phyloP scores from a whole-genome alignment of 2,888 invertebrate genomes.

The Spisula subtruncata region DNA sequence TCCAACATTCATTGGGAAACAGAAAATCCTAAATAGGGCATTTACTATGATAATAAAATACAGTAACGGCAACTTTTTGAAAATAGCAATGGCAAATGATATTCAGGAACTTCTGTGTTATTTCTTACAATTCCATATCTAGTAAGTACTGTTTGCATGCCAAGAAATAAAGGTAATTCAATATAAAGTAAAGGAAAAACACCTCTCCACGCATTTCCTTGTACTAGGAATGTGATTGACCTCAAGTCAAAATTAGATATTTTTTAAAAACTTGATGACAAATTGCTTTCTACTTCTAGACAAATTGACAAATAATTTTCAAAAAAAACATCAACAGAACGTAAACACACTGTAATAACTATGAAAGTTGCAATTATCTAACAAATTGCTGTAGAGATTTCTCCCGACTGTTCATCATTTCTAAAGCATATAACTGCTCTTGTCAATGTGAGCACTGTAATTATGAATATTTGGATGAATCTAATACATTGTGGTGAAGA shows the following conservation, averaged over 20 bases:
- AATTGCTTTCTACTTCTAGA: constrained; percentile 1
- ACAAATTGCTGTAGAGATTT: constrained; percentile 16
- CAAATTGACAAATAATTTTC: constrained; percentile 11
- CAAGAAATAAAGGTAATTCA: background rate
- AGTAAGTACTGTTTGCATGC: background rate
- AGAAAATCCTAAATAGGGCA: no score
- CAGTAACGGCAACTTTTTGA: no score
- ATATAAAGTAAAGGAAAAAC: background rate
- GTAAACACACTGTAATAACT: constrained; percentile 20
- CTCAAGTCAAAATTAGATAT: background rate
- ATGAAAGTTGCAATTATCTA: constrained; percentile 29
- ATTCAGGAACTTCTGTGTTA: no score
- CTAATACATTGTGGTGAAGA: background rate
- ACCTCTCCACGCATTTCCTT: background rate
- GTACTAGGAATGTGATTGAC: background rate
- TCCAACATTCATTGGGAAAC: no score
- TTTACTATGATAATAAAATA: no score
- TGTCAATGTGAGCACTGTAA: background rate
- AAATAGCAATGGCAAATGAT: no score
- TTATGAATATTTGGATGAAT: constrained; percentile 19
- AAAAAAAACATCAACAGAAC: background rate
- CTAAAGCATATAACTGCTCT: background rate
- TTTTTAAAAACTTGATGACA: background rate
- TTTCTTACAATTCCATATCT: background rate
- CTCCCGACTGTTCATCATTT: background rate